Evolutionary conservation across 1,140 invertebrate species (phyloP).

Genomic region (Trichonephila clavipes): DNA sequence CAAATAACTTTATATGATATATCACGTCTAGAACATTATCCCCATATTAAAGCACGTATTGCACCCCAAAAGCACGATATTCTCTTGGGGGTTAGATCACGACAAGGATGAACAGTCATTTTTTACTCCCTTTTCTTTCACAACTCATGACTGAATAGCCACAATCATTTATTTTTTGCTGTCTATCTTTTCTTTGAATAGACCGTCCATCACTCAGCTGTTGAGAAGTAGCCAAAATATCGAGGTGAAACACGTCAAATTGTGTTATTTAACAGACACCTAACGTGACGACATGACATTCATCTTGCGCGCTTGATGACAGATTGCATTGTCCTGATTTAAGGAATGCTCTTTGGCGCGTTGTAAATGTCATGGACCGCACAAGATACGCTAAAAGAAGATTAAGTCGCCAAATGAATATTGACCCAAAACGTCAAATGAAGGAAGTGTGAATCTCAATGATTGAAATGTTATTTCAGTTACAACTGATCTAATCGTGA

Average conservation of each 20-base stretch:
- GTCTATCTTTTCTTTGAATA: not conserved
- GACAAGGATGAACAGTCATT: not conserved
- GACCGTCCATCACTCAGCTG: constrained; percentile 12
- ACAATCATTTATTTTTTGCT: constrained; percentile 7
- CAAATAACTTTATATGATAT: not conserved
- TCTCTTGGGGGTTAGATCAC: not conserved
- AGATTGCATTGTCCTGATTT: constrained; percentile 34
- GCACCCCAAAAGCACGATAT: not conserved
- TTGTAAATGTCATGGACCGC: not conserved
- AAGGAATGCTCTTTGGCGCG: not conserved
- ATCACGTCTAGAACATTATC: not conserved
- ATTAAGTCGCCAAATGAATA: not conserved
- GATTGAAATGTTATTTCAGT: no score
- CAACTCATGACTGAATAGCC: not conserved
- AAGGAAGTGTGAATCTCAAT: no score
- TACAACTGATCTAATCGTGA: no score
- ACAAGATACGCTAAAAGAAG: not conserved
- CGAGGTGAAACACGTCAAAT: constrained; percentile 3
- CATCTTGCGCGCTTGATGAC: constrained; percentile 8
- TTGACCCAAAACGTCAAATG: not conserved
- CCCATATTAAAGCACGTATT: not conserved
- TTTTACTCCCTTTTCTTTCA: not conserved
- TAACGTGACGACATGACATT: constrained; percentile 28
- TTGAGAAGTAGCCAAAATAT: constrained; percentile 35
- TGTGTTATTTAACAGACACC: constrained; percentile 34